Percentiles rank a stretch among this genome's conserved stretches.
Evolutionary conservation across 2,888 invertebrate genomes (phyloP).

Genomic region (Cepaea hortensis): DNA sequence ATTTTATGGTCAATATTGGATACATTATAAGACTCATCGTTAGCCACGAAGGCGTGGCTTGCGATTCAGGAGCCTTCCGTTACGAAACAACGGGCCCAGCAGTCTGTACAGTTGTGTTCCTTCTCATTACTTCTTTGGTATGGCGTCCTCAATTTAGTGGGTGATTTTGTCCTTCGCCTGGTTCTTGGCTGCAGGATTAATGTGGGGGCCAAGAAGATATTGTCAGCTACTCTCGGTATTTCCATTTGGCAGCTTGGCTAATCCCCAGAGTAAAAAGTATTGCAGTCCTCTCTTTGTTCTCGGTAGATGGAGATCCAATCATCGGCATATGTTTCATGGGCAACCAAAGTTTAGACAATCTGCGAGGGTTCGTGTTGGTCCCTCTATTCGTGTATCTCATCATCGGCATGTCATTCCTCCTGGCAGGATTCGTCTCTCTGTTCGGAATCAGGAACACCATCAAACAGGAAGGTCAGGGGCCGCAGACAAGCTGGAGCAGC

Average conservation of each 20-base stretch:
- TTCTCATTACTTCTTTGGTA: constrained; percentile 96
- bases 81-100: constrained; percentile 82
- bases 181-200: constrained; percentile 98
- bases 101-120: constrained; percentile 93
- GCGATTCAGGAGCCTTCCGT: constrained; percentile 78
- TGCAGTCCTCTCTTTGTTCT: constrained; percentile 89
- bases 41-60: constrained; percentile 93
- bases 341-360: constrained; percentile 89
- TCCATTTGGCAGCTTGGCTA: constrained; percentile 97
- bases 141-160: constrained; percentile 98
- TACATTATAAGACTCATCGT: constrained; percentile 88
- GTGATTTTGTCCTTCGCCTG: constrained; percentile 96
- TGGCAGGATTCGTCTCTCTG: constrained; percentile 95
- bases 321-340: constrained; percentile 98
- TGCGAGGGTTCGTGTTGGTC: constrained; percentile 91
- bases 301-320: constrained; percentile 96
- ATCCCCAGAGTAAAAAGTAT: constrained; percentile 94
- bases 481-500: constrained; percentile 94
- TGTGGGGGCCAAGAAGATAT: constrained; percentile 99
- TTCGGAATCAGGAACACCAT: constrained; percentile 96
- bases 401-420: constrained; percentile 92
- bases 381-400: constrained; percentile 93
- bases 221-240: constrained; percentile 92
- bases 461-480: constrained; percentile 84
- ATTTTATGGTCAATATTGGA: constrained; percentile 91